Percentiles rank a stretch among this genome's conserved stretches.
phyloP scores from a whole-genome alignment of 1,140 invertebrate species.

The Procambarus virginalis region DNA sequence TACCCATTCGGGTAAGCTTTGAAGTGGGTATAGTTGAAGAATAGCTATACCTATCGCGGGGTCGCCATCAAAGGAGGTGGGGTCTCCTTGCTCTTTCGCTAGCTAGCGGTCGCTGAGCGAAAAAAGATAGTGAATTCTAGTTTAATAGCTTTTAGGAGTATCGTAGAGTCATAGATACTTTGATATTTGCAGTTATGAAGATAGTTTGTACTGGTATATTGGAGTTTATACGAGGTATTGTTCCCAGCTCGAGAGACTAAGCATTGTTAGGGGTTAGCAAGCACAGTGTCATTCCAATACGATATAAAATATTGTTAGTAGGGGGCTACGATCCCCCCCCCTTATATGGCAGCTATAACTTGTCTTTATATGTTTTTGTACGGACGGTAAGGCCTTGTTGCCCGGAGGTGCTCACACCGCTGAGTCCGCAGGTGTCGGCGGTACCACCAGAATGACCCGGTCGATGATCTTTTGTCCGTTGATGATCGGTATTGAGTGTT shows the following conservation, averaged over 20 bases:
- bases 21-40: too few relatives aligned
- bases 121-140: not conserved
- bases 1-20: too few relatives aligned
- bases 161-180: not conserved
- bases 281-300: not conserved
- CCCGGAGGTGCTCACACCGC: not conserved
- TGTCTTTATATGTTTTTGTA: not conserved
- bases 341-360: not conserved
- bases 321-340: not conserved
- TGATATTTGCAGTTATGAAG: not conserved
- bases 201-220: not conserved
- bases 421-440: not conserved
- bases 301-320: not conserved
- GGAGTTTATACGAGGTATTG: not conserved
- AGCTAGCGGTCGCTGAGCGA: not conserved
- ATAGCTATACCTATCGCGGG: too few relatives aligned
- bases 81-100: not conserved
- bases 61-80: not conserved
- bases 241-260: not conserved
- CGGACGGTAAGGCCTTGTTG: not conserved
- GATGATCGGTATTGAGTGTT: not conserved
- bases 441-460: not conserved
- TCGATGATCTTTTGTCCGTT: not conserved
- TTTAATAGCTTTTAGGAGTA: not conserved
- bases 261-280: not conserved